These are phyloP conservation scores for Clostera curtula DNA, from an alignment of 2,888 invertebrate genomes.

Conservation along the genomic window DNA sequence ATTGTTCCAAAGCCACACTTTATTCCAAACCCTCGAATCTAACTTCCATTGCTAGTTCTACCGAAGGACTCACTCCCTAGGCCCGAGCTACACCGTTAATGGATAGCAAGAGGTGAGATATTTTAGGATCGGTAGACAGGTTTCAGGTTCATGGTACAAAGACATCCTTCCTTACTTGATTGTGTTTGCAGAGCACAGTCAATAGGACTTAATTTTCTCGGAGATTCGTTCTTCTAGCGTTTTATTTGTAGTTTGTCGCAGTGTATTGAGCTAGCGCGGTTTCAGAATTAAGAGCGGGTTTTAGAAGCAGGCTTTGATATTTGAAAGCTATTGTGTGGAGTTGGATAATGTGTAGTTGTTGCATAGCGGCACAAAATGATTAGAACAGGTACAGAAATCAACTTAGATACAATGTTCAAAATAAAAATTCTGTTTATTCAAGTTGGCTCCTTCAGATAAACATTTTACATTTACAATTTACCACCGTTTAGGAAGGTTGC, in stretches of 20 bases:
- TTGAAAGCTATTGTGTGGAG: no score
- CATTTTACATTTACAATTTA: no score
- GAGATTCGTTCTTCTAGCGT: constrained; percentile 26
- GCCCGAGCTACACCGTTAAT: constrained; percentile 3
- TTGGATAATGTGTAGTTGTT: no score
- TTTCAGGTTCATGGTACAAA: constrained; percentile 11
- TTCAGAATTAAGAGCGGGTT: no score
- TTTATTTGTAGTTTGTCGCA: constrained; percentile 33
- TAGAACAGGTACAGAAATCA: no score
- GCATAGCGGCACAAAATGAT: no score
- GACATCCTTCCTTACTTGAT: constrained; percentile 38
- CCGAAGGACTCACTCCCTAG: neutral
- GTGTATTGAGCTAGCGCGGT: constrained; percentile 25
- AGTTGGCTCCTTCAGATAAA: no score
- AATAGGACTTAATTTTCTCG: constrained; percentile 51
- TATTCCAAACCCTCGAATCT: neutral
- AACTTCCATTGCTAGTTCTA: constrained; percentile 10
- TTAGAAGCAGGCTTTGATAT: no score
- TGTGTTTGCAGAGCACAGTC: constrained; percentile 45
- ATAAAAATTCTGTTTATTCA: no score
- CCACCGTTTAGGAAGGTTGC: no score
- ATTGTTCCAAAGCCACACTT: constrained; percentile 17
- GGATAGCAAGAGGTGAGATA: neutral
- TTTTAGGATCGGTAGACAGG: neutral
- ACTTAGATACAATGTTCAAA: no score